phyloP scores from a whole-genome alignment of 1,140 invertebrate species.

The Globodera rostochiensis region DNA sequence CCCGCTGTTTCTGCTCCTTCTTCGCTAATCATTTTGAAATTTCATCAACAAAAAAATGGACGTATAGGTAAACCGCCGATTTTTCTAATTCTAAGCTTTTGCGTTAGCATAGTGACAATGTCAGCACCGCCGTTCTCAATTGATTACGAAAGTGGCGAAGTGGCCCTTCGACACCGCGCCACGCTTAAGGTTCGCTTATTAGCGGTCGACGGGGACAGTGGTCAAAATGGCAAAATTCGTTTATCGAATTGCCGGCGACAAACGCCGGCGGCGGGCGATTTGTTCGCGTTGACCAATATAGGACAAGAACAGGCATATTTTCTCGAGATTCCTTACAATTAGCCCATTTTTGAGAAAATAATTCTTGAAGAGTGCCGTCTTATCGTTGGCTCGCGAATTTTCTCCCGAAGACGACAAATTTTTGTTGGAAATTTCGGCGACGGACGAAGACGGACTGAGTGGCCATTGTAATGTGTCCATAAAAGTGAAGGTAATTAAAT shows the following conservation, averaged over 20 bases:
- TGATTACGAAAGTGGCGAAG: conserved; percentile 63
- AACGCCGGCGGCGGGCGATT: conserved; percentile 1
- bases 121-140: conserved; percentile 64
- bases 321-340: not conserved
- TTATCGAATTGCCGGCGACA: conserved; percentile 68
- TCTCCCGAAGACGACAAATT: conserved; percentile 45
- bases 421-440: conserved; percentile 49
- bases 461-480: conserved; percentile 77
- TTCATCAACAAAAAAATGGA: no score
- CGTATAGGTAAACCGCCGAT: no score
- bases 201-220: conserved; percentile 84
- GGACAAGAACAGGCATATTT: not conserved
- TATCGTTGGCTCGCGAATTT: conserved; percentile 48
- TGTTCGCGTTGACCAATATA: conserved; percentile 11
- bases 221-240: conserved; percentile 82
- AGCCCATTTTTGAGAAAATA: not conserved
- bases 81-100: no score
- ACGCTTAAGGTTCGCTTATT: conserved; percentile 76
- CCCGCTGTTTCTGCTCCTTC: no score
- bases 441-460: conserved; percentile 70
- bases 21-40: no score
- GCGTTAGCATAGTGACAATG: conserved; percentile 50
- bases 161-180: conserved; percentile 54
- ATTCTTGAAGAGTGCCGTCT: conserved; percentile 42
- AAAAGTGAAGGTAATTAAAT: conserved; percentile 72